These are phyloP conservation scores for Tetragnatha montana DNA, from an alignment of 2,888 invertebrate genomes.

Conservation along the genomic window DNA sequence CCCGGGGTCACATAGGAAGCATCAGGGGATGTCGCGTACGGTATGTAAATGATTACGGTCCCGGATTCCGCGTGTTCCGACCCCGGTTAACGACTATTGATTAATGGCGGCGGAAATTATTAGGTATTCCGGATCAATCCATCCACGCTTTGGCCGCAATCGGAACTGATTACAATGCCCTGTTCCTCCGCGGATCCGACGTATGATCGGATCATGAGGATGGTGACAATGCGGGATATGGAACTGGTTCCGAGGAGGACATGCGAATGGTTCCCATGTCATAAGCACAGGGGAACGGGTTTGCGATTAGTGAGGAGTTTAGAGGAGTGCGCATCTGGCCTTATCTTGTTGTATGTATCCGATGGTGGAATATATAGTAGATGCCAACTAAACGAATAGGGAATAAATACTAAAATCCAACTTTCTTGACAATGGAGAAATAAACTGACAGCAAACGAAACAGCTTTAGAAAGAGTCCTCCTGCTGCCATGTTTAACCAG, in stretches of 20 bases:
- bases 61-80: neutral
- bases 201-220: constrained; percentile 5
- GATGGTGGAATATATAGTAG: no score
- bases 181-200: constrained; percentile 18
- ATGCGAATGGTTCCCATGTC: neutral
- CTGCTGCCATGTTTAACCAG: no score
- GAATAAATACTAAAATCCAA: no score
- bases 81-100: constrained; percentile 23
- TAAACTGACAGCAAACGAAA: no score
- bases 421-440: no score
- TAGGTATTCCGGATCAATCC: constrained; percentile 6
- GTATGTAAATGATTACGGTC: constrained; percentile 10
- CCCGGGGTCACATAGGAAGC: neutral
- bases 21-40: constrained; percentile 3
- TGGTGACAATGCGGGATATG: neutral
- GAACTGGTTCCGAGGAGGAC: neutral
- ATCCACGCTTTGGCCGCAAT: constrained; percentile 21
- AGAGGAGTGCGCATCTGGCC: no score
- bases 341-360: no score
- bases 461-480: no score
- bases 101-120: neutral
- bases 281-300: neutral
- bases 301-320: neutral
- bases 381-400: no score
- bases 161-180: constrained; percentile 31